Base-by-base conservation (phyloP, 2,888 invertebrate genomes). In the Acanthosepion lycidas region DNA sequence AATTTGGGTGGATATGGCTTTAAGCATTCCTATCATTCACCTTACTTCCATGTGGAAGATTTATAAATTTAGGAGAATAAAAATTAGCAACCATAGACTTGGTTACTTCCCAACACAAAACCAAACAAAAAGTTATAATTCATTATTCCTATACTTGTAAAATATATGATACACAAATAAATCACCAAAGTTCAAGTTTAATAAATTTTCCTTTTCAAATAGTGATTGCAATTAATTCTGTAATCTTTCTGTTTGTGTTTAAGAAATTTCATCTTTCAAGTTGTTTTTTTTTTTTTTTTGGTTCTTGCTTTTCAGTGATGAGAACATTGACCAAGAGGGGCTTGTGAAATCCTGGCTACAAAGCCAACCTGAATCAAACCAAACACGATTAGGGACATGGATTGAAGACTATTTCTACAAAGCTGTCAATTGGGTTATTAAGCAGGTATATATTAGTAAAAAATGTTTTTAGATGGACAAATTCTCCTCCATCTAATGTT, bases 381-480 rank as follows among this genome's bases (percentile, higher is more conserved):
- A 97, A 95, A 96, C 98, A 59, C 96, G 98, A n/a, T 96, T 98
- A 91, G 97, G 98, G 94, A 98, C 98, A 94, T 98, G 98, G 96
- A 98, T 98, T 0, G 98, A 98, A 93, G 98, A 98, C 95, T 98
- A 98, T 96, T 98, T 98, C 96, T 98, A 98, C 96, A 98, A 98
- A 97, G 98, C 98, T 28, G 97, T 98, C 20, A 98, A 98, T 94
- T 98, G 98, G 98, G 97, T 98, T 78, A 96, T 97, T 48, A 98
- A 97, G 94, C 97, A 98, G 96, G 98, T 98, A 26, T 78, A 33
- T 48, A 42, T n/a, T 78, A 15, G n/a, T 12, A 78, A 33, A 78
- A 9, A 78, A 78, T 64, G 8, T 26, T 64, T 28, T 64, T 94
- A 93, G 6, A 42, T 64, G 64, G 8, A 28, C 23, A 49, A 51